phyloP scores from a whole-genome alignment of 2,797 vertebrate genomes.

The Peromyscus eremicus region DNA sequence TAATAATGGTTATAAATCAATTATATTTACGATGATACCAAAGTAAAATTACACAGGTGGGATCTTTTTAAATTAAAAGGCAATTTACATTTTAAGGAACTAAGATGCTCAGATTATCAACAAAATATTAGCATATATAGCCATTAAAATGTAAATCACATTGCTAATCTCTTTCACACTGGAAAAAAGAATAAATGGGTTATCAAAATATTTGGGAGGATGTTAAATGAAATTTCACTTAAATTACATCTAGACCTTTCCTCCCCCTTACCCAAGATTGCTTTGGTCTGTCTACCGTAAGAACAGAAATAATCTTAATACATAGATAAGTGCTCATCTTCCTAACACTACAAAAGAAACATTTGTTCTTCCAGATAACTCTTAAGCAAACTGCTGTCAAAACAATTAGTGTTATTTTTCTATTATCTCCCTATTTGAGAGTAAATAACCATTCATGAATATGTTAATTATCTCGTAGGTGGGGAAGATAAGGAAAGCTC shows the following conservation, averaged over 20 bases:
- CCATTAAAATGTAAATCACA: conserved; percentile 65
- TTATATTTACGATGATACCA: conserved; percentile 51
- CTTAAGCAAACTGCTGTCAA: conserved; percentile 89
- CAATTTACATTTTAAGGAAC: conserved; percentile 61
- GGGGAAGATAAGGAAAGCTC: conserved; percentile 86
- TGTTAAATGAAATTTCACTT: conserved; percentile 69
- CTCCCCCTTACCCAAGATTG: conserved; percentile 18
- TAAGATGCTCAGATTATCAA: conserved; percentile 38
- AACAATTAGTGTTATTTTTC: conserved; percentile 93
- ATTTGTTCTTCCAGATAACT: conserved; percentile 89
- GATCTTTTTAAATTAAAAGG: conserved; percentile 59
- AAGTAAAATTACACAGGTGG: conserved; percentile 57
- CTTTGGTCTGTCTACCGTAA: conserved; percentile 68
- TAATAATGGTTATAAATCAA: conserved; percentile 43
- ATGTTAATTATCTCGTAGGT: conserved; percentile 90
- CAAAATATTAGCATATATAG: conserved; percentile 55
- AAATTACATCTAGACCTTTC: conserved; percentile 61
- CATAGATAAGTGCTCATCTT: conserved; percentile 83
- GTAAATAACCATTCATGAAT: conserved; percentile 92
- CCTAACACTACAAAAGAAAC: conserved; percentile 87
- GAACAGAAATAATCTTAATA: conserved; percentile 83
- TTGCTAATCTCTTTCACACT: conserved; percentile 42
- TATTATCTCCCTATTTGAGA: conserved; percentile 89
- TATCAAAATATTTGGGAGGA: conserved; percentile 73
- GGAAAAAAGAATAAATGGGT: conserved; percentile 51